These are phyloP conservation scores for Coregonus suidteri DNA, from an alignment of 2,797 vertebrate species.

Conservation along the genomic window DNA sequence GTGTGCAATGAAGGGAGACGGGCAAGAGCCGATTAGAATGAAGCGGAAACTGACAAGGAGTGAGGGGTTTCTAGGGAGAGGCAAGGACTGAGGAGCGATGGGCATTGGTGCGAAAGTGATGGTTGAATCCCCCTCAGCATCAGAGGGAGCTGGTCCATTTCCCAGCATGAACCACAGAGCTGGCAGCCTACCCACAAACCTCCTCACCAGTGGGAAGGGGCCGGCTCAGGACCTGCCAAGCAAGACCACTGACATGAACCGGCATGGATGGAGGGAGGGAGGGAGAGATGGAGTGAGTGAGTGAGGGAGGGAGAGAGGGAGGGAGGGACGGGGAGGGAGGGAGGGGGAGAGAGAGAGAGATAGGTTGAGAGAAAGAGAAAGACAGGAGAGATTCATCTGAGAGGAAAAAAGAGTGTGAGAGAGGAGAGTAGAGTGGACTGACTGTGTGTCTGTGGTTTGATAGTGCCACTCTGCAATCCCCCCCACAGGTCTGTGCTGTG, in stretches of 20 bases:
- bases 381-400: neutral
- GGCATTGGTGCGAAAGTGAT: neutral
- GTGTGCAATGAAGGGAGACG: too few relatives aligned
- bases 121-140: neutral
- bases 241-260: neutral
- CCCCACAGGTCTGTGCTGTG: slow-evolving; percentile 8
- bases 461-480: neutral
- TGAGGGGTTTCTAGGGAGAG: neutral
- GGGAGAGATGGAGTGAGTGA: neutral
- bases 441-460: slow-evolving; percentile 8
- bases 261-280: neutral
- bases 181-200: slow-evolving; percentile 24
- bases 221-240: slow-evolving; percentile 16
- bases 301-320: neutral
- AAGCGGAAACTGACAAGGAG: neutral
- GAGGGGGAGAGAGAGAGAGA: slow-evolving; percentile 43
- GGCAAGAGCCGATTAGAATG: neutral
- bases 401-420: slow-evolving; percentile 6
- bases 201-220: slow-evolving; percentile 16
- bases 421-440: slow-evolving; percentile 10
- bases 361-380: slow-evolving; percentile 44
- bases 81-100: neutral
- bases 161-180: slow-evolving; percentile 13
- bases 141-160: neutral
- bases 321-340: slow-evolving; percentile 21